phyloP scores from a whole-genome alignment of 30 jellyfish, hydroid and myxozoan genomes.

The Hydra vulgaris region DNA sequence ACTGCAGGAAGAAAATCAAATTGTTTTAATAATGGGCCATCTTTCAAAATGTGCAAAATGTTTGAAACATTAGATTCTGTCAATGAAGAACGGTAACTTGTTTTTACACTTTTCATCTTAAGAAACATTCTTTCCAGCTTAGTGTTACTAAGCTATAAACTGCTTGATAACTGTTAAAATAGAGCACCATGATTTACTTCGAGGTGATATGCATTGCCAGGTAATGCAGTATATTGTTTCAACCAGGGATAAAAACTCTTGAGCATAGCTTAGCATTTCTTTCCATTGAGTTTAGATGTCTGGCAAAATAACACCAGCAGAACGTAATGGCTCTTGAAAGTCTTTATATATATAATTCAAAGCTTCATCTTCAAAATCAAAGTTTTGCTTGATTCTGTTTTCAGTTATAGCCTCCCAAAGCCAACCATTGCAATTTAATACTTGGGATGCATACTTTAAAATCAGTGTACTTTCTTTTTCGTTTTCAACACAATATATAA shows the following conservation, averaged over 20 bases:
- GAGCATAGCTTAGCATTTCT: neutral
- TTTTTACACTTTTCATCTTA: neutral
- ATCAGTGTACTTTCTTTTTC: conserved; percentile 11
- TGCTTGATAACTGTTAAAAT: neutral
- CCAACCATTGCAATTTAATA: conserved; percentile 12
- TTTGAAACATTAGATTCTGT: neutral
- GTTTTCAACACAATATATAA: conserved; percentile 1
- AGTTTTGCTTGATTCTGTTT: neutral
- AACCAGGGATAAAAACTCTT: too few relatives aligned
- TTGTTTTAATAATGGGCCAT: conserved; percentile 2
- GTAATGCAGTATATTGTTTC: too few relatives aligned
- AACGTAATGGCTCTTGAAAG: conserved; percentile 8
- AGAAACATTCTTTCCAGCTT: conserved; percentile 24
- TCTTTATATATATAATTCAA: neutral
- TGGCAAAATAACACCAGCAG: conserved; percentile 10
- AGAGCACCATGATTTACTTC: conserved; percentile 1
- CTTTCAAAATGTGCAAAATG: conserved; percentile 21
- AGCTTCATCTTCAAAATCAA: conserved; percentile 26
- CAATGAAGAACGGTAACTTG: too few relatives aligned
- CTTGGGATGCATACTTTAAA: neutral
- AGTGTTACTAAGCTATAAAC: conserved; percentile 10
- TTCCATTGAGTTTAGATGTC: neutral
- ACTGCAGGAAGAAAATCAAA: neutral
- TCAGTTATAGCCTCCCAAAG: neutral
- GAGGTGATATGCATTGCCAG: neutral